Evolutionary conservation across 2,113 vertebrate species (phyloP), one percentile per base, ranked within the genome.

Genomic region (Hippocampus barbouri): DNA sequence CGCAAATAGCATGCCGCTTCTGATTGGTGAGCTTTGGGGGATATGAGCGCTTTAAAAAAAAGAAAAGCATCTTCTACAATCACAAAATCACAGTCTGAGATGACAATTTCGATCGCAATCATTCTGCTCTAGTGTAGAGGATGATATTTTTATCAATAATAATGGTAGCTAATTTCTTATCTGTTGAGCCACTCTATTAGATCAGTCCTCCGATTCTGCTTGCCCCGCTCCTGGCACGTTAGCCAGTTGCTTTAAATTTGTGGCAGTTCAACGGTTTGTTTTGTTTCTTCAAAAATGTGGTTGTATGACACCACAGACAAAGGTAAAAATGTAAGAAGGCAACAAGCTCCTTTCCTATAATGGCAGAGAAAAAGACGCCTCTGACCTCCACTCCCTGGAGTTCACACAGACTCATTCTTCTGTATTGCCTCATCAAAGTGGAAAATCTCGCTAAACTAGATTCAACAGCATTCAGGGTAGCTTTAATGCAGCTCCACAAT

Each of bases 351-450:
- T 65, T 34, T 66, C n/a, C 62, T 14, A 66, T 30, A 45, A 73
- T 47, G 53, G 69, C 72, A 41, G 27, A 8, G 27, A 25, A 16
- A 66, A 45, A 45, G 41, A 66, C 18, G 21, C 8, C 30, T 20
- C 15, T 76, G 49, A 74, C 71, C 21, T 78, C 62, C 78, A 81
- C 67, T 68, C 72, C 75, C 62, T 75, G 0, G 14, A 62, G 18
- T 56, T 63, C 61, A 59, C 25, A 20, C 8, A 5, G 27, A 67
- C 69, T 77, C 73, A 81, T 75, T 69, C 59, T 49, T 68, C 10
- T 63, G 20, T 49, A 12, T 27, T 80, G 60, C 2, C 47, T 80
- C 60, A 72, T 54, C 69, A 47, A 43, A 78, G 78, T 11, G 43
- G 73, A 62, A 62, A 67, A 76, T 74, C 73, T 23, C 38, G 77